These are phyloP conservation scores for Polia nebulosa DNA, from an alignment of 2,888 invertebrate species.

Conservation along the genomic window DNA sequence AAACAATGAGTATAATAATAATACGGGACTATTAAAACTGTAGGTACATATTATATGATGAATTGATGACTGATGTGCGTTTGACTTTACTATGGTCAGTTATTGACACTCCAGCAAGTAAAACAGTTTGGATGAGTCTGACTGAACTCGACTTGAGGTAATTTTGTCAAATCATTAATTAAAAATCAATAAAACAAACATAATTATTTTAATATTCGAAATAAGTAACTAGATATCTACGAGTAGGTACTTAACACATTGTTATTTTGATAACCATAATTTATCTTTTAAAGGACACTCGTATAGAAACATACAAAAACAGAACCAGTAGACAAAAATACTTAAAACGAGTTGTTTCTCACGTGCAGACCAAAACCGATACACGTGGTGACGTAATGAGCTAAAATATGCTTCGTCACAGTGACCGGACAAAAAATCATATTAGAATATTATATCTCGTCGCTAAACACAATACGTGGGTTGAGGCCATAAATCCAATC, in stretches of 20 bases:
- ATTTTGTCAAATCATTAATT: too few species aligned
- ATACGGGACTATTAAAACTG: too few species aligned
- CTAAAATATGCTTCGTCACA: background rate
- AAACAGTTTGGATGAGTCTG: too few species aligned
- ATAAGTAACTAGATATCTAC: too few species aligned
- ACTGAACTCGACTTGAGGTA: too few species aligned
- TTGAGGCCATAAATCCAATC: too few species aligned
- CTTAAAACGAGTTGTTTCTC: background rate
- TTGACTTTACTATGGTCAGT: too few species aligned
- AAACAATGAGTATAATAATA: too few species aligned
- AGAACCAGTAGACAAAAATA: background rate
- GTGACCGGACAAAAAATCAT: background rate
- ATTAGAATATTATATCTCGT: background rate
- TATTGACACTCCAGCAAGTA: too few species aligned
- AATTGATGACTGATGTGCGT: too few species aligned
- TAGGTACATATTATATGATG: too few species aligned
- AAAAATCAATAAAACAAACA: too few species aligned
- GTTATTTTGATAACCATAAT: background rate
- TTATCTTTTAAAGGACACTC: background rate
- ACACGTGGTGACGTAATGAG: background rate
- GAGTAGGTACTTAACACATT: background rate
- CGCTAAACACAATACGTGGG: background rate
- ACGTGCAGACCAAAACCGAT: background rate
- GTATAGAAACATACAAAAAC: background rate
- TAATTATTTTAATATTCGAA: background rate